These are phyloP conservation scores for Rhopilema esculentum DNA, from an alignment of 30 jellyfish, hydroid and myxozoan genomes.

Conservation along the genomic window DNA sequence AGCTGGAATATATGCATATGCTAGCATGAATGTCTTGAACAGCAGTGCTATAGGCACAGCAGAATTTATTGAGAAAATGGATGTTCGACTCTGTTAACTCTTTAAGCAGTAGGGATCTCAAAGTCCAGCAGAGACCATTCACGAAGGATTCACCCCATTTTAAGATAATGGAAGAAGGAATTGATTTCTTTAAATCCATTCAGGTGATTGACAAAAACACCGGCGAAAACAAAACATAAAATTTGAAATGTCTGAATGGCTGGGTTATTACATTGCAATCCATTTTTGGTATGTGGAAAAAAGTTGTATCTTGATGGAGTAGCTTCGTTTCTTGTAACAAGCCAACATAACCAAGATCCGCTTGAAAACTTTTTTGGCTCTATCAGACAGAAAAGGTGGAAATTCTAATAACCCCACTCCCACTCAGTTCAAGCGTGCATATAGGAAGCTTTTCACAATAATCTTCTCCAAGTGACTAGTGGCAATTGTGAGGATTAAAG, in stretches of 20 bases:
- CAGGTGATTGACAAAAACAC: neutral
- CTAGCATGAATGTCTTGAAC: too few species aligned
- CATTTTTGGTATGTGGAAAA: conserved; percentile 7
- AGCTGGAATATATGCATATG: too few species aligned
- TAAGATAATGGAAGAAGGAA: conserved; percentile 3
- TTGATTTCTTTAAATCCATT: neutral
- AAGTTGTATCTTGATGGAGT: neutral
- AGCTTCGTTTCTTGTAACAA: conserved; percentile 32
- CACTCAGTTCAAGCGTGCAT: conserved; percentile 26
- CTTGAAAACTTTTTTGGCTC: conserved; percentile 50
- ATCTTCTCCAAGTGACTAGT: too few species aligned
- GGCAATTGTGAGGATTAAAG: too few species aligned
- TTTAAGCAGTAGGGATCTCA: neutral
- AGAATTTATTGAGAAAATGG: neutral
- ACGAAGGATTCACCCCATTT: conserved; percentile 20
- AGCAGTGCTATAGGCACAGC: conserved; percentile 40
- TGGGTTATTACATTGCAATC: conserved; percentile 28
- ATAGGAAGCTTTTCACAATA: conserved; percentile 48
- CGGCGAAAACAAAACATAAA: conserved; percentile 8
- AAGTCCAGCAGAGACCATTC: neutral
- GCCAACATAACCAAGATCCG: conserved; percentile 54
- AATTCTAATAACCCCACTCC: conserved; percentile 54
- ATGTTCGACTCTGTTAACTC: conserved; percentile 25
- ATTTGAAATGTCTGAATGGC: conserved; percentile 45
- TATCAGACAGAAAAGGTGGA: conserved; percentile 55